These are phyloP conservation scores for Tamandua tetradactyla DNA, from an alignment of 2,797 vertebrate genomes.

Conservation along the genomic window DNA sequence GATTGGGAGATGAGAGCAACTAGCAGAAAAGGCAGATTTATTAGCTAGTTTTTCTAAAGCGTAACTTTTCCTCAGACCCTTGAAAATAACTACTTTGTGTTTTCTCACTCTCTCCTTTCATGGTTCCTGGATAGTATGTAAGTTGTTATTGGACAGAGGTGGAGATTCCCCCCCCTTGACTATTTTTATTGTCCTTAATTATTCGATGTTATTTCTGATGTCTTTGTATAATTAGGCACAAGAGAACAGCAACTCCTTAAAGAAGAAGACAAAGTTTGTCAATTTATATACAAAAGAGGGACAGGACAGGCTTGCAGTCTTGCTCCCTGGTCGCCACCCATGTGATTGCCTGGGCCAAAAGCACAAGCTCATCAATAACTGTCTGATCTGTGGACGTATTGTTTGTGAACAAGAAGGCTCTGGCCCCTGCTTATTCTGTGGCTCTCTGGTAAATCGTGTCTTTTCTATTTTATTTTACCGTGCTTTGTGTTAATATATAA, in stretches of 20 bases:
- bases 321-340: constrained; percentile 92
- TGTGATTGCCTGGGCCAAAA: constrained; percentile 98
- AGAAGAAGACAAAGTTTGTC: constrained; percentile 95
- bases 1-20: background rate
- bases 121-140: background rate
- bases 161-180: background rate
- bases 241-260: constrained; percentile 86
- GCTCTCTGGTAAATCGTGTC: constrained; percentile 88
- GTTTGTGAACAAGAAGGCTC: constrained; percentile 98
- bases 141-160: constrained; percentile 24
- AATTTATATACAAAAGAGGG: constrained; percentile 95
- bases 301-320: constrained; percentile 91
- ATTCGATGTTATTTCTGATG: constrained; percentile 37
- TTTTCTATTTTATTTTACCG: background rate
- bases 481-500: background rate
- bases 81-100: constrained; percentile 44
- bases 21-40: constrained; percentile 3
- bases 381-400: constrained; percentile 95
- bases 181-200: constrained; percentile 35
- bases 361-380: constrained; percentile 97
- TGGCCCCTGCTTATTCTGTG: constrained; percentile 96
- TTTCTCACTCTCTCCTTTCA: background rate
- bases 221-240: constrained; percentile 87
- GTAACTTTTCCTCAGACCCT: constrained; percentile 12
- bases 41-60: constrained; percentile 21